Conservation (phyloP, 2,797 vertebrate genomes). For the Rousettus madagascariensis region DNA sequence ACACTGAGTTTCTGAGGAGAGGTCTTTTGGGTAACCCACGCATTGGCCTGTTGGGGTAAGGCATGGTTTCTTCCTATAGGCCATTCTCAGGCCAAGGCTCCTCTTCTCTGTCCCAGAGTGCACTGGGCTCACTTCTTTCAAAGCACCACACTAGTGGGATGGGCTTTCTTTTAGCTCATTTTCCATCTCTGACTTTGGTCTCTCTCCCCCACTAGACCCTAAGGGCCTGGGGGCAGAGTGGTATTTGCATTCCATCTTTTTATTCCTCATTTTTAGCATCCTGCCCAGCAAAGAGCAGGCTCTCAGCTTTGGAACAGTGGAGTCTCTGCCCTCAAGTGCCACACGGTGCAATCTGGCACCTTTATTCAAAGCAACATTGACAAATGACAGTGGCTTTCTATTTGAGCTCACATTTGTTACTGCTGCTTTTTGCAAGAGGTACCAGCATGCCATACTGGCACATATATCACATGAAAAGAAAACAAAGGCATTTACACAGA, state of each 20-base stretch:
- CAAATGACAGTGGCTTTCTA: constrained; percentile 54
- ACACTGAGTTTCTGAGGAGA: neutral
- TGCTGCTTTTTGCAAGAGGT: constrained; percentile 21
- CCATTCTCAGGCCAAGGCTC: neutral
- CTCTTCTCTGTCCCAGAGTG: neutral
- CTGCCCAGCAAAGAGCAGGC: neutral
- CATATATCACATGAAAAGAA: neutral
- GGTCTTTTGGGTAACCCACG: neutral
- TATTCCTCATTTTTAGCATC: neutral
- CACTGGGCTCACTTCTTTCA: neutral
- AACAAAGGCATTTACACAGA: neutral
- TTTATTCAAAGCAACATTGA: constrained; percentile 35
- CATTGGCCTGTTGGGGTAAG: neutral
- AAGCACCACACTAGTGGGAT: neutral
- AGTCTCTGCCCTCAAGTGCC: constrained; percentile 17
- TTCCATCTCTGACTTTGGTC: neutral
- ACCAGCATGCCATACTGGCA: neutral
- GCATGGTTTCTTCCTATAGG: neutral
- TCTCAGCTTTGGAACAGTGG: neutral
- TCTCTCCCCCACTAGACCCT: neutral
- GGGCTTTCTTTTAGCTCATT: neutral
- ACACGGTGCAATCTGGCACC: neutral
- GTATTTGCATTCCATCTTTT: neutral
- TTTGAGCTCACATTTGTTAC: constrained; percentile 38
- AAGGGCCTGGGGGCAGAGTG: neutral